Conservation (phyloP, 2,113 vertebrate genomes). For the Ranitomeya imitator region DNA sequence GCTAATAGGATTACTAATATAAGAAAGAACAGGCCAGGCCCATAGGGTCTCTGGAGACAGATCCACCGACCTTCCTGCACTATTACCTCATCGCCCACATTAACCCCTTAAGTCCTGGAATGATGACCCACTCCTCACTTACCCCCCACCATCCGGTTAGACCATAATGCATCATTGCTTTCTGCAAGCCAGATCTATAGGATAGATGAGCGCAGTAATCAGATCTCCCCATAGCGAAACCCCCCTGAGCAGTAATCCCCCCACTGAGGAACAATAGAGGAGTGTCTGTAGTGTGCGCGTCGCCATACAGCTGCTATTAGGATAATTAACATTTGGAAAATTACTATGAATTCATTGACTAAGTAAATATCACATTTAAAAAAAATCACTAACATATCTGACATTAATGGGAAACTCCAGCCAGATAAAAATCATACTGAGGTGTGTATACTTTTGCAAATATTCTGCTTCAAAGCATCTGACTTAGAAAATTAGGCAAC, state of each 20-base stretch:
- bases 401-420: no score
- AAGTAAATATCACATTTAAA: not conserved
- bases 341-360: not conserved
- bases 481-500: no score
- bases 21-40: slow-evolving; percentile 8
- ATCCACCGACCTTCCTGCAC: slow-evolving; percentile 28
- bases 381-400: not conserved
- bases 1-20: not conserved
- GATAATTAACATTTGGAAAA: not conserved
- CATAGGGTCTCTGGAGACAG: not conserved
- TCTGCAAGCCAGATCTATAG: not conserved
- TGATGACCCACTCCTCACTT: no score
- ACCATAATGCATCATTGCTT: not conserved
- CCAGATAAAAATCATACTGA: no score
- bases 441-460: no score
- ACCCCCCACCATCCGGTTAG: not conserved
- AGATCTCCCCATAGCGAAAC: not conserved
- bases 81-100: slow-evolving; percentile 11
- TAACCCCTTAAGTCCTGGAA: slow-evolving; percentile 2
- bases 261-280: not conserved
- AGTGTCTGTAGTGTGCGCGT: not conserved
- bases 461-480: no score
- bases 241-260: not conserved
- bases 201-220: not conserved
- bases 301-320: not conserved